phyloP scores from a whole-genome alignment of 2,888 invertebrate genomes.

The Latrodectus hesperus region DNA sequence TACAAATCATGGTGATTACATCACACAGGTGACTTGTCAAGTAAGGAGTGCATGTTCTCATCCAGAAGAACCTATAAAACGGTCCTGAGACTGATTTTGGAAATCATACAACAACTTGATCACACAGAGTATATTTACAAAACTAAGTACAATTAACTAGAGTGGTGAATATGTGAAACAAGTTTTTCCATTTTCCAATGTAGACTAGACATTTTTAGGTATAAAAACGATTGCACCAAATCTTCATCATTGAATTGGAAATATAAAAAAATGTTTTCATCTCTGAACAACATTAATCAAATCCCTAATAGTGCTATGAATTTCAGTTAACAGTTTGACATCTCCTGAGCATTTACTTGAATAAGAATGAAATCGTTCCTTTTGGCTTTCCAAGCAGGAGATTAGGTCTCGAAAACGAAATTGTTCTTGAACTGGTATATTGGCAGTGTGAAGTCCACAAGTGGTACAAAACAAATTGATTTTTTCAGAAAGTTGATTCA shows the following conservation, averaged over 20 bases:
- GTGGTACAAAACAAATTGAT: conserved; percentile 86
- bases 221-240: conserved; percentile 65
- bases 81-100: conserved; percentile 67
- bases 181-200: conserved; percentile 46
- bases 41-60: conserved; percentile 65
- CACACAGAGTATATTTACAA: conserved; percentile 68
- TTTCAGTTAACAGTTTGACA: conserved; percentile 82
- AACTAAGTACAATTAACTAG: conserved; percentile 66
- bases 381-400: conserved; percentile 82
- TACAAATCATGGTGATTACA: conserved; percentile 68
- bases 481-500: conserved; percentile 86
- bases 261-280: conserved; percentile 73
- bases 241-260: conserved; percentile 21
- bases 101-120: conserved; percentile 64
- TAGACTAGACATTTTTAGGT: conserved; percentile 68
- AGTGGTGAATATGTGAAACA: conserved; percentile 58
- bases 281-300: conserved; percentile 85
- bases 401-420: conserved; percentile 88
- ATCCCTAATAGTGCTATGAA: conserved; percentile 83
- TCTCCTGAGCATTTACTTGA: conserved; percentile 80
- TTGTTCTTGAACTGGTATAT: conserved; percentile 87
- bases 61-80: conserved; percentile 68
- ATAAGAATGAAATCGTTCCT: conserved; percentile 77
- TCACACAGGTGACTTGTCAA: conserved; percentile 64
- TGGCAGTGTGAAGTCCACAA: conserved; percentile 88